These are phyloP conservation scores for Ailurus styani DNA, from an alignment of 2,113 vertebrate species.

Conservation along the genomic window DNA sequence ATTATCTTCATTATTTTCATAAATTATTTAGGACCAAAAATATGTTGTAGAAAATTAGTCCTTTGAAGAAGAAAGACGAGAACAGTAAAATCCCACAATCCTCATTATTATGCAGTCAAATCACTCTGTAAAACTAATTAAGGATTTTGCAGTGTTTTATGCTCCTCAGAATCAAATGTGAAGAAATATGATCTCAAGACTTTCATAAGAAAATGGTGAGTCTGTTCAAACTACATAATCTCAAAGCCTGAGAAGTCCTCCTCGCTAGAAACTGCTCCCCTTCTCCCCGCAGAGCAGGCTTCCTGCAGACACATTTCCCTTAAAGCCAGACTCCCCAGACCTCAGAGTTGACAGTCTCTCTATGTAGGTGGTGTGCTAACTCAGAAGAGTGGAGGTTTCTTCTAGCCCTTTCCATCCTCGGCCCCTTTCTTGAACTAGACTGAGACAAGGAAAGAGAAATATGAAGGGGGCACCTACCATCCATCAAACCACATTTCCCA, in stretches of 20 bases:
- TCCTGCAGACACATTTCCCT: neutral
- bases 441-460: neutral
- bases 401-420: neutral
- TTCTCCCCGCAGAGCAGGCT: neutral
- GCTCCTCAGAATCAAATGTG: slow-evolving; percentile 22
- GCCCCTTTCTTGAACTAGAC: neutral
- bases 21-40: slow-evolving; percentile 26
- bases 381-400: neutral
- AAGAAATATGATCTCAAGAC: slow-evolving; percentile 5
- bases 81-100: slow-evolving; percentile 34
- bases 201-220: neutral
- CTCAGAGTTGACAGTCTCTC: neutral
- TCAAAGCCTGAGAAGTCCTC: neutral
- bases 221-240: neutral
- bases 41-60: slow-evolving; percentile 28
- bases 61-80: slow-evolving; percentile 53
- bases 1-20: slow-evolving; percentile 28
- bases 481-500: neutral
- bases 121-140: slow-evolving; percentile 55
- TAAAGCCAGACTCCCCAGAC: neutral
- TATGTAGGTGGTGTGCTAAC: neutral
- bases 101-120: slow-evolving; percentile 56
- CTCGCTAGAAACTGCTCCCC: neutral
- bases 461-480: too few species aligned
- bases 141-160: slow-evolving; percentile 44